Conservation (phyloP, 2,797 vertebrate genomes). For the Rhynchonycteris naso region DNA sequence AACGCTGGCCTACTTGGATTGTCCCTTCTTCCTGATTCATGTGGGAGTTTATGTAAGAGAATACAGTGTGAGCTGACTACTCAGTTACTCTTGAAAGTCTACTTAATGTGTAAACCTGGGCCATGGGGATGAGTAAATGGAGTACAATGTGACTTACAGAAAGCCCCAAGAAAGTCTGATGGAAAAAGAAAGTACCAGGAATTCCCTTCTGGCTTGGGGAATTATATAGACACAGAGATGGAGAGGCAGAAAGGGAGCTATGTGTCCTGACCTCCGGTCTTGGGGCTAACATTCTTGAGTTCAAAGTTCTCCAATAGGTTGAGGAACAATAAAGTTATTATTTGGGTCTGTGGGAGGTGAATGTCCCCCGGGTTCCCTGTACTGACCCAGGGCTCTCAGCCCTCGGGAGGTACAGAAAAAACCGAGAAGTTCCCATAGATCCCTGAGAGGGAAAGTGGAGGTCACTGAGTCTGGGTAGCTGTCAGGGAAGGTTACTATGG, state of each 20-base stretch:
- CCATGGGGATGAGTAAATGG: background rate
- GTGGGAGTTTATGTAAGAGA: background rate
- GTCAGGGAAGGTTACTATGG: background rate
- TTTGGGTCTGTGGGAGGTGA: background rate
- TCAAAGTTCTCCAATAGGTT: background rate
- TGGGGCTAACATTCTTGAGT: background rate
- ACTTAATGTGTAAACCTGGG: background rate
- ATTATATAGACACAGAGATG: background rate
- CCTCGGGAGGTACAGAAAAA: background rate
- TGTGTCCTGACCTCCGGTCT: background rate
- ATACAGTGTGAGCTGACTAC: background rate
- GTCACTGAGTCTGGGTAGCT: background rate
- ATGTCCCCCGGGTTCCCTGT: background rate
- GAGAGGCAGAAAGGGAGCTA: background rate
- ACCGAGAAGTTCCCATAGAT: background rate
- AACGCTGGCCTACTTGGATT: background rate
- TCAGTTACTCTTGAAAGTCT: background rate
- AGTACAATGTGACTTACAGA: background rate
- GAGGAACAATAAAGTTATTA: background rate
- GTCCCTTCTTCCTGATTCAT: background rate
- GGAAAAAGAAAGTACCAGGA: constrained; percentile 12
- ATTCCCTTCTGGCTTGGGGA: constrained; percentile 17
- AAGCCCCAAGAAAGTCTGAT: constrained; percentile 35
- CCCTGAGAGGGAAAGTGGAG: background rate
- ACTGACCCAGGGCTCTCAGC: background rate